phyloP scores from a whole-genome alignment of 2,888 invertebrate genomes.

The Fragum whitleyi region DNA sequence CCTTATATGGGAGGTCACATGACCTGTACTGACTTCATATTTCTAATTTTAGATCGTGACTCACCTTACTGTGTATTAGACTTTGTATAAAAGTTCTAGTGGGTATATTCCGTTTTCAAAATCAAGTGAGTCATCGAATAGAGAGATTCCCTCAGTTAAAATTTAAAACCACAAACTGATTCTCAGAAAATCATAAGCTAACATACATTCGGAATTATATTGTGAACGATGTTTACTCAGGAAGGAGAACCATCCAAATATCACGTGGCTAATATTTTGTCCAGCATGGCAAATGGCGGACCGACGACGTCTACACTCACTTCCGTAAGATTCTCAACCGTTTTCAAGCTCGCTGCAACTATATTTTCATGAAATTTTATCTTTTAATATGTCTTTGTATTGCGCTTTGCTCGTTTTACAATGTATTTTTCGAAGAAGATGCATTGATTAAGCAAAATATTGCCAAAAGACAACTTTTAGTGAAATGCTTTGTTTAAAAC shows the following conservation, averaged over 20 bases:
- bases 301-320: constrained; percentile 57
- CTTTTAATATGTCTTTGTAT: constrained; percentile 10
- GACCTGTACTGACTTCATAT: constrained; percentile 57
- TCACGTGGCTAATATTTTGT: constrained; percentile 84
- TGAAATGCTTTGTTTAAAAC: no score
- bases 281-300: constrained; percentile 83
- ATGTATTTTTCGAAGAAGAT: no score
- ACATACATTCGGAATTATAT: constrained; percentile 28
- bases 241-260: constrained; percentile 79
- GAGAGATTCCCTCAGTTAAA: constrained; percentile 38
- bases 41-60: constrained; percentile 60
- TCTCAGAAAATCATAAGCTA: background rate
- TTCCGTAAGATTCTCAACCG: constrained; percentile 65
- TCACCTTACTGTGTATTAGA: constrained; percentile 50
- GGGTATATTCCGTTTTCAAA: constrained; percentile 63
- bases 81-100: constrained; percentile 62
- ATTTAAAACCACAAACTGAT: constrained; percentile 6
- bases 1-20: constrained; percentile 66
- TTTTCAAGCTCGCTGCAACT: constrained; percentile 5
- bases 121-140: constrained; percentile 57
- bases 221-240: constrained; percentile 59
- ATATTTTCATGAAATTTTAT: no score
- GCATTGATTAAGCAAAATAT: no score
- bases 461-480: no score
- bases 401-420: no score